Evolutionary conservation across 1,140 invertebrate genomes (phyloP).

Genomic region (Atta cephalotes): DNA sequence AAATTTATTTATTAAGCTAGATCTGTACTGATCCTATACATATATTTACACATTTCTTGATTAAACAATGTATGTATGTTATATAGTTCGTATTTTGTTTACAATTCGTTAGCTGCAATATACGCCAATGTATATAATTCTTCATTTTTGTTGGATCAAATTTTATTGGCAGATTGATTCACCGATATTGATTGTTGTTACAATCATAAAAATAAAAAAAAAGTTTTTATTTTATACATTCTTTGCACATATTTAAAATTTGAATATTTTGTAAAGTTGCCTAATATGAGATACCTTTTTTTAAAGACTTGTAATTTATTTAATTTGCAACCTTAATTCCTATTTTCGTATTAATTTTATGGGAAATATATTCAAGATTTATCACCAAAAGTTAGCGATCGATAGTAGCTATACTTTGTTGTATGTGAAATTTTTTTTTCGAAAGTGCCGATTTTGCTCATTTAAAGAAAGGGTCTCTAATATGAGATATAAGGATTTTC

Average conservation of each 20-base stretch:
- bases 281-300: no score
- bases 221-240: background rate
- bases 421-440: no score
- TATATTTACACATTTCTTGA: slow-evolving; percentile 10
- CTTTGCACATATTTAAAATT: slow-evolving; percentile 45
- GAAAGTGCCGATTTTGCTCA: no score
- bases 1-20: slow-evolving; percentile 10
- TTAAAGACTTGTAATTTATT: no score
- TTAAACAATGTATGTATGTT: slow-evolving; percentile 26
- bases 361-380: no score
- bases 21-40: background rate
- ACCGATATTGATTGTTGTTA: slow-evolving; percentile 12
- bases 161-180: slow-evolving; percentile 28
- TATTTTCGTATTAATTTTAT: no score
- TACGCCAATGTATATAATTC: background rate
- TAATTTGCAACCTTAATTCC: no score
- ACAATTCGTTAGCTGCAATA: slow-evolving; percentile 1
- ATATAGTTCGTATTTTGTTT: slow-evolving; percentile 18
- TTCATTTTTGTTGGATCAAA: slow-evolving; percentile 2
- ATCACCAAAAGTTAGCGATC: no score
- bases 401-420: no score
- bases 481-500: no score
- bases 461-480: no score
- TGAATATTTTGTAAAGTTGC: slow-evolving; percentile 33
- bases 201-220: background rate